Conservation (phyloP, 2,888 invertebrate genomes). For the Neocrepidodera transversa region DNA sequence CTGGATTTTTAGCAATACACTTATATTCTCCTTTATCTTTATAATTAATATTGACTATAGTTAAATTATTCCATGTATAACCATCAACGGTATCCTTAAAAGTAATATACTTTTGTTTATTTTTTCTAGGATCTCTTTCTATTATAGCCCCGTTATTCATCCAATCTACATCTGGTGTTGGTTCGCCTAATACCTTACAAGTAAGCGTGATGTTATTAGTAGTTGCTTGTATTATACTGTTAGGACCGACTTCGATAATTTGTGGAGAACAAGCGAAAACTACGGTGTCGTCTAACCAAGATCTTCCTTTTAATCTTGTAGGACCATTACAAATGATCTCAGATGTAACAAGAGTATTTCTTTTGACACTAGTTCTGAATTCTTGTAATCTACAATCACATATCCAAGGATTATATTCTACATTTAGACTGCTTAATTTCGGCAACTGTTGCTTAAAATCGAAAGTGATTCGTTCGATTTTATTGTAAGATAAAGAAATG, state of each 20-base stretch:
- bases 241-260: constrained; percentile 64
- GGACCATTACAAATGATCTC: constrained; percentile 80
- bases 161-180: constrained; percentile 79
- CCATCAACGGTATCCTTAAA: constrained; percentile 48
- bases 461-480: constrained; percentile 69
- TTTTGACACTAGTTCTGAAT: constrained; percentile 79
- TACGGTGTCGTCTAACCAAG: constrained; percentile 77
- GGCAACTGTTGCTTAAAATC: constrained; percentile 71
- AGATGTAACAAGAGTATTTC: constrained; percentile 75
- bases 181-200: constrained; percentile 76
- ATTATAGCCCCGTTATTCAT: constrained; percentile 70
- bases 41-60: constrained; percentile 61
- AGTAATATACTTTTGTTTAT: constrained; percentile 60
- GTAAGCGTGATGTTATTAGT: constrained; percentile 74
- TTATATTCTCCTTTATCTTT: constrained; percentile 65
- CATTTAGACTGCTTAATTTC: constrained; percentile 74
- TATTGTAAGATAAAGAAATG: constrained; percentile 77
- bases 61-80: constrained; percentile 67
- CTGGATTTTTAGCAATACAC: constrained; percentile 83
- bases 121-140: constrained; percentile 62
- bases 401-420: constrained; percentile 85
- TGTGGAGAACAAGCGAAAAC: constrained; percentile 85
- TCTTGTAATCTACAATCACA: constrained; percentile 85
- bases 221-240: constrained; percentile 62
- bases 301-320: constrained; percentile 68